These are phyloP conservation scores for Anoplopoma fimbria DNA, from an alignment of 2,113 vertebrate genomes.

Conservation along the genomic window DNA sequence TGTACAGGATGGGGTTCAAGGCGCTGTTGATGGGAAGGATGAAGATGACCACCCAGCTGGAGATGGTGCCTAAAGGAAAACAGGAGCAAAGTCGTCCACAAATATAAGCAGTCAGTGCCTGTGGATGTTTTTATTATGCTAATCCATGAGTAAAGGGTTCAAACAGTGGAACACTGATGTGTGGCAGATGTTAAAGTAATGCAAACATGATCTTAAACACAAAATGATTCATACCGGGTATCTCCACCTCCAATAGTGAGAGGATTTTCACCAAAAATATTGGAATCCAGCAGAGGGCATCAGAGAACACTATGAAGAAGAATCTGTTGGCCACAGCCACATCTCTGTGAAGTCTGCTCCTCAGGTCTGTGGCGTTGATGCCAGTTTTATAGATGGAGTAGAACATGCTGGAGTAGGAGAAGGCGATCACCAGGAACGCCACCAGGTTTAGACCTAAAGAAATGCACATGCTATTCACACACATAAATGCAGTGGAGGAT, in stretches of 20 bases:
- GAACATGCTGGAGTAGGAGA: slow-evolving; percentile 86
- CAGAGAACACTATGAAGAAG: slow-evolving; percentile 90
- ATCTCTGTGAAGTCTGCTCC: slow-evolving; percentile 80
- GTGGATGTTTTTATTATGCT: background rate
- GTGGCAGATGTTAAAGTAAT: background rate
- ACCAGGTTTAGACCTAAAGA: slow-evolving; percentile 85
- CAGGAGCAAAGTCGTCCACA: background rate
- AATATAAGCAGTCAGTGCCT: background rate
- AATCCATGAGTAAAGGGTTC: background rate
- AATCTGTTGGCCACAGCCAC: slow-evolving; percentile 83
- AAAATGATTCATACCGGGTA: slow-evolving; percentile 76
- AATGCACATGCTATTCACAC: slow-evolving; percentile 26
- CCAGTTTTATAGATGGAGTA: slow-evolving; percentile 85
- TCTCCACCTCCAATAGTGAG: slow-evolving; percentile 84
- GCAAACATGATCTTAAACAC: background rate
- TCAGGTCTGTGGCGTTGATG: slow-evolving; percentile 82
- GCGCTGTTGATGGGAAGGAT: slow-evolving; percentile 89
- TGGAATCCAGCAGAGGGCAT: slow-evolving; percentile 93
- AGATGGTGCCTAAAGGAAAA: slow-evolving; percentile 80
- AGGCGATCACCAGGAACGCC: slow-evolving; percentile 83
- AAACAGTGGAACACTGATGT: background rate
- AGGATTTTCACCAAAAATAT: slow-evolving; percentile 87
- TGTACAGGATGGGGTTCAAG: slow-evolving; percentile 88
- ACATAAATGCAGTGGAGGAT: background rate
- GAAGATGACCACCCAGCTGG: slow-evolving; percentile 87